Conservation (phyloP, 1,140 invertebrate species). For the Drosophila mayri region DNA sequence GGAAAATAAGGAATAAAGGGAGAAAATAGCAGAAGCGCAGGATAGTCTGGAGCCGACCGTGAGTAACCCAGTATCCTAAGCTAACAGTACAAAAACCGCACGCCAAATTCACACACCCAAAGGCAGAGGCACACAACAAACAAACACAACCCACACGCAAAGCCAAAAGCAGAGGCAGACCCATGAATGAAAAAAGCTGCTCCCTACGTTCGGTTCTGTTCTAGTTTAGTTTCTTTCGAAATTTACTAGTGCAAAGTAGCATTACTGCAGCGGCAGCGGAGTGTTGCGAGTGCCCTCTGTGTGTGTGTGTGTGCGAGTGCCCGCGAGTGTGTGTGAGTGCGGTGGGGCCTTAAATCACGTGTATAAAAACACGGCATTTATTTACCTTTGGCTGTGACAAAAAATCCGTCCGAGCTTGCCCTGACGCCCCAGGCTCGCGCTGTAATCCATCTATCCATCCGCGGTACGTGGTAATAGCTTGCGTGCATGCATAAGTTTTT, state of each 20-base stretch:
- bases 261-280: conserved; percentile 37
- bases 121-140: conserved; percentile 33
- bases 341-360: conserved; percentile 69
- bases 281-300: conserved; percentile 32
- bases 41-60: conserved; percentile 11
- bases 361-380: conserved; percentile 66
- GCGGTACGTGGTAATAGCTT: conserved; percentile 28
- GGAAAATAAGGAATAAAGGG: neutral
- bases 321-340: conserved; percentile 26
- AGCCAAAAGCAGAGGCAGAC: neutral
- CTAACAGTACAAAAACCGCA: neutral
- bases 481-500: conserved; percentile 62
- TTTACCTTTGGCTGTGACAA: conserved; percentile 56
- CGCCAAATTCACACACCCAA: conserved; percentile 25
- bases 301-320: conserved; percentile 18
- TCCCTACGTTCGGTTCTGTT: conserved; percentile 19
- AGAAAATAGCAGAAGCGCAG: neutral
- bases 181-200: conserved; percentile 70
- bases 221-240: conserved; percentile 69
- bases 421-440: conserved; percentile 31
- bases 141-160: conserved; percentile 15
- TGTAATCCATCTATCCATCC: conserved; percentile 40
- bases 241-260: conserved; percentile 76
- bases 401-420: conserved; percentile 7
- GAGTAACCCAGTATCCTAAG: conserved; percentile 23